Evolutionary conservation across 1,140 invertebrate genomes (phyloP).

Genomic region (Pseudomyrmex pallidus): DNA sequence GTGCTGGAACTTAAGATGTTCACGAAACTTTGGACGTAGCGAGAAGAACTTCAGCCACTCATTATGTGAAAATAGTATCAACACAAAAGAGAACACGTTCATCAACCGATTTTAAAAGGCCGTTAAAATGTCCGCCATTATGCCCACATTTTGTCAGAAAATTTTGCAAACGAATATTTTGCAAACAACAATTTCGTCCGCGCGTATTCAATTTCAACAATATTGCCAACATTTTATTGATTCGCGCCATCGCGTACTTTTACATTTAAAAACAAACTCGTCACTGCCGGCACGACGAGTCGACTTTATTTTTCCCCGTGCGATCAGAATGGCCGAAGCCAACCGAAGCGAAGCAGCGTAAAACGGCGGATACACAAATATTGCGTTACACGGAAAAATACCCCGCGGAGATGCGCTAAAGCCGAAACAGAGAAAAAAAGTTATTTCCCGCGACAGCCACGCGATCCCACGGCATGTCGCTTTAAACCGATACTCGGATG

Average conservation of each 20-base stretch:
- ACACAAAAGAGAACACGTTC: slow-evolving; percentile 41
- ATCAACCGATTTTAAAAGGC: slow-evolving; percentile 18
- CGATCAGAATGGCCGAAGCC: slow-evolving; percentile 35
- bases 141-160: neutral
- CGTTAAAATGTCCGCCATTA: slow-evolving; percentile 7
- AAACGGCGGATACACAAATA: slow-evolving; percentile 54
- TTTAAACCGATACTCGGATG: slow-evolving; percentile 28
- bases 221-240: slow-evolving; percentile 20
- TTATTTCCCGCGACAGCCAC: slow-evolving; percentile 28
- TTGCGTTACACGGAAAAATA: slow-evolving; percentile 57
- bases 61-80: slow-evolving; percentile 34
- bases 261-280: slow-evolving; percentile 26
- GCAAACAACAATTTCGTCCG: too few relatives aligned
- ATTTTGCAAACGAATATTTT: too few relatives aligned
- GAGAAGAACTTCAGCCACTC: slow-evolving; percentile 14
- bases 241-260: neutral
- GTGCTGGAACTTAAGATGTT: slow-evolving; percentile 46
- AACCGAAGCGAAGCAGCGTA: slow-evolving; percentile 37
- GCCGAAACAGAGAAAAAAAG: slow-evolving; percentile 25
- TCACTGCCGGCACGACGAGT: neutral
- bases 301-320: slow-evolving; percentile 16
- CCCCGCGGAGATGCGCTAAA: slow-evolving; percentile 46
- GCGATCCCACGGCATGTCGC: slow-evolving; percentile 40
- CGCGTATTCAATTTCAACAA: neutral
- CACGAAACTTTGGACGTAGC: slow-evolving; percentile 20